Evolutionary conservation across 2,113 vertebrate species (phyloP), one percentile per base, ranked within the genome.

Genomic region (Ptilonorhynchus violaceus): DNA sequence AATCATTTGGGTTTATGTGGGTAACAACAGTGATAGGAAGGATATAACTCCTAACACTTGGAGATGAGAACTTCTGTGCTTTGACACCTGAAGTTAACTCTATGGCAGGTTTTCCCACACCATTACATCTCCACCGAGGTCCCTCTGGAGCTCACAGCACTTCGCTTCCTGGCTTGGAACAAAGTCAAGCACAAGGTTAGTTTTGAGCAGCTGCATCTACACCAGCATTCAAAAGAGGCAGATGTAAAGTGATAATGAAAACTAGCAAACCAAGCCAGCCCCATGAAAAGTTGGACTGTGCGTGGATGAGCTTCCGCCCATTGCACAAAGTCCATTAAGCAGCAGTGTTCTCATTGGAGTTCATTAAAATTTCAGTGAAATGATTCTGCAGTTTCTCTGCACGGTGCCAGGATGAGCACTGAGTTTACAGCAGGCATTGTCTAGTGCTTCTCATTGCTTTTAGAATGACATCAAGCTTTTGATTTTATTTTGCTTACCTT

Each of bases 301-400:
- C 83, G 69, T 47, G 78, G 67, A 77, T 52, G 75, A 85, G 55
- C 37, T 93, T 75, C 92, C 69, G 76, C 69, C 30, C 62, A 35
- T n/a, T 91, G 77, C 93, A 73, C 37, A 35, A 88, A 93, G 82
- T 69, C 89, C 78, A 94, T 90, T 88, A 90, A 92, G 56, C 63
- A 76, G 64, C 74, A 90, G 15, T 33, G 59, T 55, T 95, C 82
- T 88, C 78, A 49, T 39, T 91, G 69, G 64, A 83, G 75, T 50
- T 94, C 81, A 96, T 96, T 92, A 93, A 97, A 93, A 85, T 92
- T 95, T 91, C 90, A 94, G 85, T 55, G 30, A 87, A 89, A 79
- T 83, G 89, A 93, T 74, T 95, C 77, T 96, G 88, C 70, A 88
- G 55, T 87, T 92, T 90, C 89, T 92, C 91, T 95, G 47, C 67